Evolutionary conservation across 2,113 vertebrate genomes (phyloP).

Genomic region (Numida meleagris): DNA sequence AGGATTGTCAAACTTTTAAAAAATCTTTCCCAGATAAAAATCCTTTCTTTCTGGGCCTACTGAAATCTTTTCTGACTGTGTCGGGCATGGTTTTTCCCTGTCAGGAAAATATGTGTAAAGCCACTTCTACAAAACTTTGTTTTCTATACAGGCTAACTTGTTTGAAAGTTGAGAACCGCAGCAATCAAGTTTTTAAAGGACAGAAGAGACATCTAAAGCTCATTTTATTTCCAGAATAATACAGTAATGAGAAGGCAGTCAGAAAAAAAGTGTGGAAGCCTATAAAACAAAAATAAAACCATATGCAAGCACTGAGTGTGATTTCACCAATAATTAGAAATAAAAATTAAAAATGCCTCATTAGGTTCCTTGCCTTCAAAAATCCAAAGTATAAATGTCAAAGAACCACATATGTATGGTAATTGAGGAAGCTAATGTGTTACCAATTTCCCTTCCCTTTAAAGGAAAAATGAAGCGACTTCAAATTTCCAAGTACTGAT

Average conservation of each 20-base stretch:
- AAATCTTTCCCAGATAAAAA: background rate
- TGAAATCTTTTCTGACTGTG: background rate
- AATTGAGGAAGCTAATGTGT: background rate
- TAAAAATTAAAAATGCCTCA: background rate
- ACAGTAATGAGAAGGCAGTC: background rate
- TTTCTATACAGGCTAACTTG: background rate
- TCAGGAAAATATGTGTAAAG: background rate
- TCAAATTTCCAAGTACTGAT: background rate
- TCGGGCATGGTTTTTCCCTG: background rate
- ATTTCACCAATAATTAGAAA: background rate
- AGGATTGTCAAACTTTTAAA: background rate
- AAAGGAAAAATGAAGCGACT: background rate
- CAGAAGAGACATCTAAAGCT: background rate
- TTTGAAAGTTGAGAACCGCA: background rate
- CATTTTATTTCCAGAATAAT: background rate
- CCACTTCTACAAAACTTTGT: background rate
- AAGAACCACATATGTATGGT: background rate
- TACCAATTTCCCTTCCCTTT: background rate
- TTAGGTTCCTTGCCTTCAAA: background rate
- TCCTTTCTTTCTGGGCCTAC: background rate
- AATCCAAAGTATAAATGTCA: background rate
- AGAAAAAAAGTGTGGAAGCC: background rate
- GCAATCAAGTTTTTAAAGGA: background rate
- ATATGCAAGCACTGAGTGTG: background rate
- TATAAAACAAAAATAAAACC: background rate